Conservation (phyloP, 2,797 vertebrate species). For the Rhynchotus rufescens region DNA sequence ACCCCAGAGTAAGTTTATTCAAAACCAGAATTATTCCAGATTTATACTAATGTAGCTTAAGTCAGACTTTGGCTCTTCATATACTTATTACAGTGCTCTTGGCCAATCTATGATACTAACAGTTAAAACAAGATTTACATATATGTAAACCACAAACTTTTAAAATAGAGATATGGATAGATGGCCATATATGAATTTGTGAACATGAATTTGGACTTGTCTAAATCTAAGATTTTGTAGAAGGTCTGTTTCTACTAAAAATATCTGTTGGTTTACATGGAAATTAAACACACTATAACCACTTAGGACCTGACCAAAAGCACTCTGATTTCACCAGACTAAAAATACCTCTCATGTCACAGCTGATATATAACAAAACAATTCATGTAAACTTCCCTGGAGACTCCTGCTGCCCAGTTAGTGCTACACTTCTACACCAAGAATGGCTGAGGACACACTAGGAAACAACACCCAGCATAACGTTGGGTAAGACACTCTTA, state of each 20-base stretch:
- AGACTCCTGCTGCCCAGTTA: not conserved
- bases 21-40: not conserved
- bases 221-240: not conserved
- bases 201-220: constrained; percentile 8
- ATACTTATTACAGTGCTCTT: not conserved
- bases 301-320: not conserved
- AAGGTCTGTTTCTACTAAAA: not conserved
- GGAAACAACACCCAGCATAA: constrained; percentile 24
- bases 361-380: not conserved
- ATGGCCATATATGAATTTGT: not conserved
- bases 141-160: not conserved
- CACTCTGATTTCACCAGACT: not conserved
- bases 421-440: not conserved
- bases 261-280: not conserved
- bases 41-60: not conserved
- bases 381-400: not conserved
- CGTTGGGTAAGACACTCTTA: constrained; percentile 25
- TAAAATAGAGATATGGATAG: not conserved
- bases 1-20: not conserved
- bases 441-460: constrained; percentile 25
- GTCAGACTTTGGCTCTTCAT: not conserved
- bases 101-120: not conserved
- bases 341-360: not conserved
- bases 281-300: not conserved
- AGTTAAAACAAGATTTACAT: not conserved